Percentiles rank a stretch among this genome's conserved stretches.
Evolutionary conservation across 2,113 vertebrate species (phyloP).

Genomic region (Glaucidium brasilianum): DNA sequence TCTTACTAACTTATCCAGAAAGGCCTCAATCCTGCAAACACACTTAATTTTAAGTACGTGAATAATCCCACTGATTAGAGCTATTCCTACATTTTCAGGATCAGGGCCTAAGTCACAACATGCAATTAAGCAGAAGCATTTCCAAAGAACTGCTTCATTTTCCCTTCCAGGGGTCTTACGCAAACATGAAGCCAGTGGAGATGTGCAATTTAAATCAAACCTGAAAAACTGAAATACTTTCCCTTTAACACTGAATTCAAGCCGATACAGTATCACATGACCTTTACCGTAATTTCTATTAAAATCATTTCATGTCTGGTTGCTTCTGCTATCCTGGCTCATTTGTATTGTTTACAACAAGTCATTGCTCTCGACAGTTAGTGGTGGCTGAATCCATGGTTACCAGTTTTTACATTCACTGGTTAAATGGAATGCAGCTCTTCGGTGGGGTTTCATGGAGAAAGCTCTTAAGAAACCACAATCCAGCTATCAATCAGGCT

Average conservation of each 20-base stretch:
- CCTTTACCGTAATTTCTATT: slow-evolving; percentile 84
- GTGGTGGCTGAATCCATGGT: slow-evolving; percentile 82
- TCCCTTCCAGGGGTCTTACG: slow-evolving; percentile 19
- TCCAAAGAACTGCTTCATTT: slow-evolving; percentile 11
- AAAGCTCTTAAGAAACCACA: slow-evolving; percentile 77
- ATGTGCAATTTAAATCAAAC: slow-evolving; percentile 44
- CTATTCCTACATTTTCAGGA: not conserved
- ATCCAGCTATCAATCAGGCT: slow-evolving; percentile 77
- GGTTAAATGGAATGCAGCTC: slow-evolving; percentile 81
- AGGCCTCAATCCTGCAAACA: not conserved
- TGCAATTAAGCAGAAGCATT: slow-evolving; percentile 27
- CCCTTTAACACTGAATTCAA: slow-evolving; percentile 77
- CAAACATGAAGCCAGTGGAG: not conserved
- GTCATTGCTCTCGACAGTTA: slow-evolving; percentile 78
- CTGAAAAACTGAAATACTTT: slow-evolving; percentile 66
- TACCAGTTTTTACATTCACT: slow-evolving; percentile 81
- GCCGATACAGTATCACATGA: slow-evolving; percentile 74
- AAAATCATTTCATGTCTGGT: slow-evolving; percentile 84
- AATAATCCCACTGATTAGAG: not conserved
- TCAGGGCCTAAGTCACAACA: slow-evolving; percentile 19
- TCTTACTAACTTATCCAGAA: slow-evolving; percentile 18
- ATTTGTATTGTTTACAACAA: slow-evolving; percentile 85
- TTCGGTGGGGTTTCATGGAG: slow-evolving; percentile 72
- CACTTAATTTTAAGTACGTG: not conserved
- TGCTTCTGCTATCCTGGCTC: slow-evolving; percentile 78